Evolutionary conservation across 2,888 invertebrate species (phyloP).

Genomic region (Leptarthrus brevirostris): DNA sequence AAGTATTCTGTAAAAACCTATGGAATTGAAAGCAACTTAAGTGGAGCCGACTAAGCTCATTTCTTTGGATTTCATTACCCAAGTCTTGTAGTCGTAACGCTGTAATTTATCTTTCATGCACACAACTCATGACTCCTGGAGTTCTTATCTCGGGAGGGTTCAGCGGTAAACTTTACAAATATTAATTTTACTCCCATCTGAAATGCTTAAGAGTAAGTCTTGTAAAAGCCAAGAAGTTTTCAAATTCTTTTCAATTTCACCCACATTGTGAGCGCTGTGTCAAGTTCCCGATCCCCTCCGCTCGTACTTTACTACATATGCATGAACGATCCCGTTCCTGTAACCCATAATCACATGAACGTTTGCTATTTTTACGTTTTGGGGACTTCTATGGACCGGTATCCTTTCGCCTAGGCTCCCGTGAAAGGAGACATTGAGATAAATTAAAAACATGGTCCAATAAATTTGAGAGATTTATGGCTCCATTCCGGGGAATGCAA

Average conservation of each 20-base stretch:
- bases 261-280: constrained; percentile 31
- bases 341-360: not conserved
- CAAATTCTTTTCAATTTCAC: constrained; percentile 44
- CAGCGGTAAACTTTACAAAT: not conserved
- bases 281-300: constrained; percentile 4
- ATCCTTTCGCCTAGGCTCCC: constrained; percentile 49
- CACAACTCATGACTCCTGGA: constrained; percentile 1
- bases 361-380: constrained; percentile 2
- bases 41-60: constrained; percentile 38
- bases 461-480: constrained; percentile 58
- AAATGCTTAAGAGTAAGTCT: constrained; percentile 31
- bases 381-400: not conserved
- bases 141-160: not conserved
- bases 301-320: not conserved
- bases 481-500: constrained; percentile 53
- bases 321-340: not conserved
- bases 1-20: not conserved
- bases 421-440: constrained; percentile 55
- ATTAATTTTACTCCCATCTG: constrained; percentile 35
- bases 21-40: not conserved
- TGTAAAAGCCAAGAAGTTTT: constrained; percentile 34
- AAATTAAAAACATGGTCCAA: constrained; percentile 59
- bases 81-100: constrained; percentile 15
- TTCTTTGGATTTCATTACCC: constrained; percentile 25
- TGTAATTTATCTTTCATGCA: constrained; percentile 35